Conservation (phyloP, 2,113 vertebrate species). For the Cephalopterus ornatus region DNA sequence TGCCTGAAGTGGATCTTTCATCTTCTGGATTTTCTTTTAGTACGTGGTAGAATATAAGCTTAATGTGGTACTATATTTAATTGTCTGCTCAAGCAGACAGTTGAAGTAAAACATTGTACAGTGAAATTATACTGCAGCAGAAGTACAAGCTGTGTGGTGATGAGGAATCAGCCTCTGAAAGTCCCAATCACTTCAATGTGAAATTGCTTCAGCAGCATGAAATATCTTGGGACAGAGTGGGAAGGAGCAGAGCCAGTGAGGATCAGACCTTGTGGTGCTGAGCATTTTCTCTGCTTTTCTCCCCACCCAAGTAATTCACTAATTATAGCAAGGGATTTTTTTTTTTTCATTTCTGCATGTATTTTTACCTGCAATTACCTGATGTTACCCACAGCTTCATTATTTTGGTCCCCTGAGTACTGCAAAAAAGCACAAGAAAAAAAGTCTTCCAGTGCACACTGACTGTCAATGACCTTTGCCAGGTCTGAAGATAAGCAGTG, state of each 20-base stretch:
- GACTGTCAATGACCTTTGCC: neutral
- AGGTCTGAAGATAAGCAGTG: neutral
- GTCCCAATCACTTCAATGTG: neutral
- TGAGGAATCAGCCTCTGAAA: slow-evolving; percentile 1
- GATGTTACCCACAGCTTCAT: neutral
- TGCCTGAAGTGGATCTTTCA: neutral
- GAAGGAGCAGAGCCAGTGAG: neutral
- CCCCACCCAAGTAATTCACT: neutral
- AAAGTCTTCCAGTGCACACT: neutral
- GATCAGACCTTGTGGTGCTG: neutral
- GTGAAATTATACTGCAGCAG: neutral
- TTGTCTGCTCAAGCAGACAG: neutral
- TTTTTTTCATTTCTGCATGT: neutral
- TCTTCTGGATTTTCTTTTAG: neutral
- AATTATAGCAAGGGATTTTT: neutral
- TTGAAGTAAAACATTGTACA: neutral
- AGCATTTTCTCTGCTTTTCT: neutral
- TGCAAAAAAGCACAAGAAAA: neutral
- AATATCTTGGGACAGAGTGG: neutral
- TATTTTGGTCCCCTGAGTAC: slow-evolving; percentile 3
- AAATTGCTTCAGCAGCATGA: neutral
- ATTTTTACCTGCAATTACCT: neutral
- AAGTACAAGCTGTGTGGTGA: neutral
- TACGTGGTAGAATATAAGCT: neutral
- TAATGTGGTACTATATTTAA: slow-evolving; percentile 33